phyloP scores from a whole-genome alignment of 2,888 invertebrate species.

The Venusia cambrica region DNA sequence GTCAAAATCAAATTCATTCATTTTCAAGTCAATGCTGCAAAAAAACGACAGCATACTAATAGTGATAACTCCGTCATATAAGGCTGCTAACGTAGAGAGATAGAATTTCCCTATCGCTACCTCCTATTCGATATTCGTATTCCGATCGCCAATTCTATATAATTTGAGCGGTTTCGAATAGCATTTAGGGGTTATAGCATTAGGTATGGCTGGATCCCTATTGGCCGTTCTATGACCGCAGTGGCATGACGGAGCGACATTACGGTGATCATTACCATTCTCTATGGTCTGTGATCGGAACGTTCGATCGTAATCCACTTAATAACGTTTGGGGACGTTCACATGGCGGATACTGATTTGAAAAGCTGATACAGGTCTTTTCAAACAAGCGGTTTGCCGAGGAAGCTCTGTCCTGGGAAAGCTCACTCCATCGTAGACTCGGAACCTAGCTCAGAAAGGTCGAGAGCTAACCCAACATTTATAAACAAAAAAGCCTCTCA shows the following conservation, averaged over 20 bases:
- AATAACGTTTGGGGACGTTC: constrained; percentile 21
- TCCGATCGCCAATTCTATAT: constrained; percentile 8
- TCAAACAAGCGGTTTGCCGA: not conserved
- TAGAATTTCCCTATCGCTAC: no score
- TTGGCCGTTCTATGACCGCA: constrained; percentile 15
- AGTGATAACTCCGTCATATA: no score
- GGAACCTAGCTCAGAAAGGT: no score
- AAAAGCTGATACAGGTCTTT: constrained; percentile 1
- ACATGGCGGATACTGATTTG: not conserved
- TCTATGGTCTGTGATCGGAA: constrained; percentile 20
- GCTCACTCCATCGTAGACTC: no score
- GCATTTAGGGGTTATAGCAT: not conserved
- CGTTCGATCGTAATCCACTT: constrained; percentile 34
- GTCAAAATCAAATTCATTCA: no score
- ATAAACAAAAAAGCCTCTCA: no score
- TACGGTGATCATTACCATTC: constrained; percentile 33
- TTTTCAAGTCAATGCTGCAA: no score
- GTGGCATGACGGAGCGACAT: constrained; percentile 25
- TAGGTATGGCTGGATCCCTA: constrained; percentile 2
- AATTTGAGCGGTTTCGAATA: constrained; percentile 11
- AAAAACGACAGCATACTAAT: no score
- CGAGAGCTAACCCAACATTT: no score
- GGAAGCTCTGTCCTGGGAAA: no score
- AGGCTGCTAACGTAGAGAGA: no score
- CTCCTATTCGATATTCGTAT: constrained; percentile 5